Evolutionary conservation across 30 jellyfish, hydroid and myxozoan genomes (phyloP), one percentile per base, ranked within the genome.

Genomic region (Sanderia malayensis): DNA sequence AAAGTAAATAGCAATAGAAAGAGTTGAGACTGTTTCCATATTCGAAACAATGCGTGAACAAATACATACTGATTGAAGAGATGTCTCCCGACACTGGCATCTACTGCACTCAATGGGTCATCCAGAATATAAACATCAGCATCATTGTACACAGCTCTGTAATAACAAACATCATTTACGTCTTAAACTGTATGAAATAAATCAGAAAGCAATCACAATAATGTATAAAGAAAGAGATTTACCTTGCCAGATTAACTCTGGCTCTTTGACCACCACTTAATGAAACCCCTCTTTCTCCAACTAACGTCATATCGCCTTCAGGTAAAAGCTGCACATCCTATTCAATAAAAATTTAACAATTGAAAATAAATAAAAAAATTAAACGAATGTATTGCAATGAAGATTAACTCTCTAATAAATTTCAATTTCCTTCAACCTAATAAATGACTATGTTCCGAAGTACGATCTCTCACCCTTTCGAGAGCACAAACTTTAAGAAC

Each of bases 221-320:
- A 4, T 8, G n/a, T 53, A 53, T 8, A 7, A 2, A 17, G 34
- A 7, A 22, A 6, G 1, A 22, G 24, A 21, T 8, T 66, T 11
- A 82, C 97, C 97, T 89, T 24, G 97, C 97, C 18, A 89, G 77
- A 61, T 81, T 89, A 46, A 89, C 97, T 62, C 97, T 81, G 26
- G 97, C 97, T 58, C 89, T 81, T 45, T 89, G 97, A 13, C 97
- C 97, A 9, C 97, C 97, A 75, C 97, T 89, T 18, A 89, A 66
- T 0, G 97, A 74, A 21, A 89, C 97, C 1, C 97, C 97, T 76
- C 97, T 69, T 59, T 89, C 97, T 19, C 97, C 97, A 65, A 89
- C 97, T 20, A 89, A 31, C 0, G 97, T 89, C 93, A 73, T 28
- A 66, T 89, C 97, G 30, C 97, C 97, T 45, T 74, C 87, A 17